phyloP scores from a whole-genome alignment of 2,888 invertebrate genomes.

The Campoletis raptor region DNA sequence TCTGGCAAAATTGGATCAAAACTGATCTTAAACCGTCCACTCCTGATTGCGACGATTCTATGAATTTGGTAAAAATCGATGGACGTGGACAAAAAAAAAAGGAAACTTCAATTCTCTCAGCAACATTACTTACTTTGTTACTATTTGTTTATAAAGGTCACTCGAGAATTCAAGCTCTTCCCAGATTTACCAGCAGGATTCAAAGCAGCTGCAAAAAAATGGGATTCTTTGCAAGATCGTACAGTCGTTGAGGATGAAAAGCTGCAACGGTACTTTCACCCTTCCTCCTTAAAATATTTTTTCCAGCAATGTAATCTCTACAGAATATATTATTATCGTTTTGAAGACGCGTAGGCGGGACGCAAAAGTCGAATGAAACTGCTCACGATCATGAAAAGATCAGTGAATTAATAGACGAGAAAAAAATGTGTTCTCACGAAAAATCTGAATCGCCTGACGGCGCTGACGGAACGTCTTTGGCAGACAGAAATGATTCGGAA shows the following conservation, averaged over 20 bases:
- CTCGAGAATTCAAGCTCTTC: constrained; percentile 46
- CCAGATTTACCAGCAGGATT: constrained; percentile 74
- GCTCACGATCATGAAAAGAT: background rate
- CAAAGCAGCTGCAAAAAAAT: constrained; percentile 76
- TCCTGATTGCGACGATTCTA: constrained; percentile 4
- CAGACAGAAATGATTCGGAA: constrained; percentile 78
- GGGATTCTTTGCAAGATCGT: constrained; percentile 82
- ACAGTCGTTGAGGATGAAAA: constrained; percentile 78
- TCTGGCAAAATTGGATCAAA: constrained; percentile 70
- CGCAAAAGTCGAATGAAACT: background rate
- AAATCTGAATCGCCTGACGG: constrained; percentile 79
- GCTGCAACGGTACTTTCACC: background rate
- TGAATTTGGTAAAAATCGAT: constrained; percentile 26
- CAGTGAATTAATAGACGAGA: constrained; percentile 72
- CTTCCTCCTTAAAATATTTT: background rate
- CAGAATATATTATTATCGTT: background rate
- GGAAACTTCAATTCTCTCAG: background rate
- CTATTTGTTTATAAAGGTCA: background rate
- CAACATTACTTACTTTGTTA: background rate
- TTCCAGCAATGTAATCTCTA: background rate
- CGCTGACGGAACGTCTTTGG: constrained; percentile 79
- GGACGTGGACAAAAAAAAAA: background rate
- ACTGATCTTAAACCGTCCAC: constrained; percentile 24
- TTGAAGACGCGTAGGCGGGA: background rate
- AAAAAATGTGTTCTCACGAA: constrained; percentile 82